These are phyloP conservation scores for Sphaeridia pumilis DNA, from an alignment of 2,888 invertebrate genomes.

Conservation along the genomic window DNA sequence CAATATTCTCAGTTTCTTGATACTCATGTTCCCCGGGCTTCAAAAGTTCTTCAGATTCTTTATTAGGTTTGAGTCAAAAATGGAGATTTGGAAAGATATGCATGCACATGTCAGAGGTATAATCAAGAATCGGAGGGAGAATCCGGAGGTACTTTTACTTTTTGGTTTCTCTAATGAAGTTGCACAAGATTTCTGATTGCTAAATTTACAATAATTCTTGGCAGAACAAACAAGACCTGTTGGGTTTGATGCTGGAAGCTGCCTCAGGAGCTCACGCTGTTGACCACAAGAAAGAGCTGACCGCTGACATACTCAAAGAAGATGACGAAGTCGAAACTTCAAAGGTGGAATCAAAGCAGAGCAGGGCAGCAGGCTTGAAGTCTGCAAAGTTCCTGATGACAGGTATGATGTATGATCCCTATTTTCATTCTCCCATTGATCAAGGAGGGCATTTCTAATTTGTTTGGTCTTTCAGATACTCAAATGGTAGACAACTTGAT, in stretches of 20 bases:
- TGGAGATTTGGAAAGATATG: conserved; percentile 31
- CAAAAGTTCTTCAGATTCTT: conserved; percentile 31
- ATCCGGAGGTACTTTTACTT: conserved; percentile 21
- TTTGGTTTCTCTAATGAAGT: neutral
- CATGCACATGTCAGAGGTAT: conserved; percentile 28
- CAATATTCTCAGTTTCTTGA: conserved; percentile 31
- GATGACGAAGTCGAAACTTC: conserved; percentile 10
- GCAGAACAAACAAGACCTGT: conserved; percentile 24
- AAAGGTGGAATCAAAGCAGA: neutral
- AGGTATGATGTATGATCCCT: conserved; percentile 4
- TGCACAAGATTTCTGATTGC: too few relatives aligned
- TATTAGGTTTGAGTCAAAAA: conserved; percentile 29
- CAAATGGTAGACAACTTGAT: conserved; percentile 34
- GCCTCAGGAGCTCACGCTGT: conserved; percentile 26
- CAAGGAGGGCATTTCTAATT: neutral
- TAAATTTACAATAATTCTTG: too few relatives aligned
- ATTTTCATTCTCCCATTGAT: too few relatives aligned
- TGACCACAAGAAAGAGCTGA: conserved; percentile 25
- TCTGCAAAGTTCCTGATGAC: conserved; percentile 23
- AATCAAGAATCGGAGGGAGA: conserved; percentile 21
- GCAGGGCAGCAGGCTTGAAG: too few relatives aligned
- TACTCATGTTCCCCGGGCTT: conserved; percentile 35
- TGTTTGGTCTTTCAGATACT: conserved; percentile 20
- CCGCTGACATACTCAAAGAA: conserved; percentile 30
- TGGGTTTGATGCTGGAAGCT: conserved; percentile 35